Evolutionary conservation across 2,888 invertebrate species (phyloP), one percentile per base, ranked within the genome.

Genomic region (Bhutanitis thaidina): DNA sequence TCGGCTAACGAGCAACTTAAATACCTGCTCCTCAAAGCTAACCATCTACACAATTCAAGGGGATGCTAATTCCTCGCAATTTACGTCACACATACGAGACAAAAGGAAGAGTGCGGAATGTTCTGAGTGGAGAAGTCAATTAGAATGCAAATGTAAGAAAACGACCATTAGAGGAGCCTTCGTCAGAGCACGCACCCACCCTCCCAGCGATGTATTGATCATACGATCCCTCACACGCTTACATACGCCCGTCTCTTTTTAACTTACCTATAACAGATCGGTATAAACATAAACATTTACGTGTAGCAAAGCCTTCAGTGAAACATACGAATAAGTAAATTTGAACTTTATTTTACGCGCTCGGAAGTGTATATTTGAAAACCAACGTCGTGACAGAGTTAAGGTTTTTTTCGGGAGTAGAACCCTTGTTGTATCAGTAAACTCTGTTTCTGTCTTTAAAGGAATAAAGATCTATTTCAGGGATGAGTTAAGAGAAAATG

Each of bases 81-180:
- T 80, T 80, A 64, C 61, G 72, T 75, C 77, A 77, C 76, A 77
- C 64, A 73, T 61, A 71, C 62, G 62, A 75, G 70, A 81, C 78
- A 84, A 87, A 84, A 84, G 78, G 76, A 77, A 66, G 63, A 60
- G 56, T 58, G 55, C 57, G 60, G 65, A 64, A 64, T 54, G 64
- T 64, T 64, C 61, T 61, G 67, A 81, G 74, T 65, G 69, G 69
- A 65, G 75, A 74, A 80, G 78, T 71, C 82, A 87, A 88, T 88
- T 87, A 87, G 74, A 74, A 89, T 89, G 88, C 86, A 88, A 88
- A 89, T 89, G 80, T 85, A 88, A 89, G 88, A 89, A 89, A 87
- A 89, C 84, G 85, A 81, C 82, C 75, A 87, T 85, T 85, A 85
- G 71, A 68, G 65, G 60, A 64, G 67, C 65, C 72, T 73, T 68